These are phyloP conservation scores for Callipepla californica DNA, from an alignment of 2,113 vertebrate species.

Conservation along the genomic window DNA sequence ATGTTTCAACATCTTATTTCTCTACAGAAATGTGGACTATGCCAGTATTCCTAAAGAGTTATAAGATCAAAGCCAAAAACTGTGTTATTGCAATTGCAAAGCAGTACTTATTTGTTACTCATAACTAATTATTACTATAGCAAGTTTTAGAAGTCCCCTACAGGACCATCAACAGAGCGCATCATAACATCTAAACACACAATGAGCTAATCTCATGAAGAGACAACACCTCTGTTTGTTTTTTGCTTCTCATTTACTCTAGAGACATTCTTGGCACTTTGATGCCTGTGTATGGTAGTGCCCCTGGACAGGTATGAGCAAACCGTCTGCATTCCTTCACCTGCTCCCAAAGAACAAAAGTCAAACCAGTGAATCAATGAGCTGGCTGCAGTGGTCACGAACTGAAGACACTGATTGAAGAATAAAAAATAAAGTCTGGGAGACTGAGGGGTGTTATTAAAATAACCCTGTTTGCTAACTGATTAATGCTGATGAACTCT, in stretches of 20 bases:
- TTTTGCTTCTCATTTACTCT: neutral
- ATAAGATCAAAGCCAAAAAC: neutral
- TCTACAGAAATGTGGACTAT: neutral
- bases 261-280: neutral
- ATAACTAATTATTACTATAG: neutral
- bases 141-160: neutral
- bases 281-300: neutral
- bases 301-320: neutral
- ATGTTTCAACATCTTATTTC: neutral
- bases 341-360: neutral
- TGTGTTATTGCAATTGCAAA: neutral
- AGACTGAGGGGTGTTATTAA: neutral
- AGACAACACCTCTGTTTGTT: neutral
- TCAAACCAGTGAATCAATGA: neutral
- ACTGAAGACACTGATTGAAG: neutral
- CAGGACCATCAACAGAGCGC: slow-evolving; percentile 8
- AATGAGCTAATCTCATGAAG: neutral
- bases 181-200: neutral
- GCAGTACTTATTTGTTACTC: neutral
- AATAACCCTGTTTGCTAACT: neutral
- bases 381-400: neutral
- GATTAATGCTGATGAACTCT: neutral
- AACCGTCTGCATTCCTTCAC: neutral
- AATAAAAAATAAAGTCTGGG: neutral
- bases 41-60: neutral